A percentile compares a stretch with the other conserved stretches of the same genome.
These are phyloP conservation scores for Otocyon megalotis DNA, from an alignment of 2,113 vertebrate species.

Conservation along the genomic window DNA sequence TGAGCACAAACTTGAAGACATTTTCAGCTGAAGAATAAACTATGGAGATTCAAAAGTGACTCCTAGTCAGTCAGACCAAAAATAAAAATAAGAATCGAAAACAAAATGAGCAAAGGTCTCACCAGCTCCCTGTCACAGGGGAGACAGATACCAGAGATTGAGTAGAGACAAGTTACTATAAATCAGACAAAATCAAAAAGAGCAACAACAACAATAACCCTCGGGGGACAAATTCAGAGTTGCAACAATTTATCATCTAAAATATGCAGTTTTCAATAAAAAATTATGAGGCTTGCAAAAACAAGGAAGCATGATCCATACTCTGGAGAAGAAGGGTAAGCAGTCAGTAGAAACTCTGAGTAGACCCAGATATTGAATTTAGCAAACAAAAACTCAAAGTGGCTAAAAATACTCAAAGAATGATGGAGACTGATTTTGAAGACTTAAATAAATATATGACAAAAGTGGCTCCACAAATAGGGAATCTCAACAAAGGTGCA, in stretches of 20 bases:
- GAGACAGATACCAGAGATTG: background rate
- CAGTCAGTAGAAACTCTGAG: background rate
- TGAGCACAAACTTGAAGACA: background rate
- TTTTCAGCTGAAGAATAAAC: background rate
- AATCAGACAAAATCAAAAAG: background rate
- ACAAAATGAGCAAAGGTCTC: background rate
- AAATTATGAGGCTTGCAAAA: background rate
- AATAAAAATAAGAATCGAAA: background rate
- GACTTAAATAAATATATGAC: background rate
- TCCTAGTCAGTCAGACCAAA: background rate
- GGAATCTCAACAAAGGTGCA: background rate
- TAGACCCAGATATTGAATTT: background rate
- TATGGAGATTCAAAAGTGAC: background rate
- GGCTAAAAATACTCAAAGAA: background rate
- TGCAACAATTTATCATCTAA: background rate
- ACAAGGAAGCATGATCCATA: background rate
- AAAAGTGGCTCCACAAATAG: background rate
- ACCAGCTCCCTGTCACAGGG: background rate
- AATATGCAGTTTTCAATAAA: background rate
- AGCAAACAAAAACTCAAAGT: background rate
- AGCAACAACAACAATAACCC: background rate
- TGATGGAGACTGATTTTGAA: background rate
- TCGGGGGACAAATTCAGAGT: background rate
- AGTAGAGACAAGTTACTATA: background rate
- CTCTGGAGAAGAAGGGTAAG: background rate